Evolutionary conservation across 1,140 invertebrate genomes (phyloP), one percentile per base, ranked within the genome.

Genomic region (Scaptomyza graminum): DNA sequence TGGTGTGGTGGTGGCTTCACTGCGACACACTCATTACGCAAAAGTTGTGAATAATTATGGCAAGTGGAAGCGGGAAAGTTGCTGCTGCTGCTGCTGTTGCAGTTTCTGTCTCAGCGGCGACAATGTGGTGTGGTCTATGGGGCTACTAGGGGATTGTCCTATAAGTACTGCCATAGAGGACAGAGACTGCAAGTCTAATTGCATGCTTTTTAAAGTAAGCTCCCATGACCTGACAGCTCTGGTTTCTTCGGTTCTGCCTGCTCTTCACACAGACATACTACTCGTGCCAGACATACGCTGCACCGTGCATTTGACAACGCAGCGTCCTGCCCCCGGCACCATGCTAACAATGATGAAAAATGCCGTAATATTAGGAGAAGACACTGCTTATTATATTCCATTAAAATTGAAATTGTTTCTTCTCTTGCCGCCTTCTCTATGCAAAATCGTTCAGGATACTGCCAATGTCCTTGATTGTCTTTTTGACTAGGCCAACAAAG

Each of bases 1-100:
- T 56, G 15, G 22, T 44, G 60, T 56, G 15, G 22, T 44, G 60
- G 22, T 44, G 60, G 60, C 47, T 46, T 28, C 63, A 68, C 46
- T 79, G 66, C 65, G 62, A 54, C 64, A 73, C 66, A 65, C 67
- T 80, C 80, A 75, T 80, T 80, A 73, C 54, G 63, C 50, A 67
- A 72, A 72, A 73, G 51, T 73, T 77, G 54, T 82, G 78, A 81
- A 77, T 77, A 81, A 79, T 78, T 74, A 77, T 60, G 60, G 51
- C 37, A 37, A 54, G 43, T 31, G 41, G 12, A 18, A 62, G 49
- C 13, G 39, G 13, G 18, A 34, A 37, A 59, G 55, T 44, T 31
- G 55, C 25, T 11, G 25, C 3, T 57, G 55, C 41, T 39, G 55
- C 18, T 61, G 43, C 55, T 22, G 25, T 43, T 34, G 31, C 31